A percentile compares a stretch with the other conserved stretches of the same genome.
Evolutionary conservation across 2,113 vertebrate species (phyloP).

Genomic region (Mesocricetus auratus): DNA sequence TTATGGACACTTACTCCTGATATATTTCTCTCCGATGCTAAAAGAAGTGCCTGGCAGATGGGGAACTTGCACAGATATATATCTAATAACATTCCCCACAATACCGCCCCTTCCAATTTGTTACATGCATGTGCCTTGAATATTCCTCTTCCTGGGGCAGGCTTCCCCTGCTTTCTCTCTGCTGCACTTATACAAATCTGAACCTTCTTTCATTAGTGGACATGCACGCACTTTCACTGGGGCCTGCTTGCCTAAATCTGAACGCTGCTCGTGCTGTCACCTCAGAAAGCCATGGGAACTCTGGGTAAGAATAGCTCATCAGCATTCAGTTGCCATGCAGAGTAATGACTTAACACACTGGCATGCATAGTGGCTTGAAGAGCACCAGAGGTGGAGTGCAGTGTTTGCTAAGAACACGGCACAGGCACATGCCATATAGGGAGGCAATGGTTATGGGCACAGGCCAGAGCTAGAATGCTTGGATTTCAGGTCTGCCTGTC

Average conservation of each 20-base stretch:
- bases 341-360: neutral
- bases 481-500: neutral
- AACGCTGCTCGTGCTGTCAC: neutral
- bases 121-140: conserved; percentile 1
- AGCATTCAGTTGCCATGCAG: neutral
- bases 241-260: neutral
- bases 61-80: neutral
- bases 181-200: neutral
- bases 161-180: neutral
- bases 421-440: no score
- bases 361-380: neutral
- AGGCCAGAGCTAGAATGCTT: neutral
- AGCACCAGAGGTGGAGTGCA: neutral
- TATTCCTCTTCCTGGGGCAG: neutral
- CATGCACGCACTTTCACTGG: neutral
- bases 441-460: neutral
- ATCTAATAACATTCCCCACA: conserved; percentile 45
- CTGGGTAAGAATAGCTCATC: neutral
- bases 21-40: conserved; percentile 58
- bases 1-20: conserved; percentile 54
- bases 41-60: conserved; percentile 38
- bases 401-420: neutral
- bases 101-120: conserved; percentile 36
- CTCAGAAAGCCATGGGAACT: neutral
- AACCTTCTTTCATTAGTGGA: neutral